phyloP scores from a whole-genome alignment of 2,113 vertebrate species.

The Chamaea fasciata region DNA sequence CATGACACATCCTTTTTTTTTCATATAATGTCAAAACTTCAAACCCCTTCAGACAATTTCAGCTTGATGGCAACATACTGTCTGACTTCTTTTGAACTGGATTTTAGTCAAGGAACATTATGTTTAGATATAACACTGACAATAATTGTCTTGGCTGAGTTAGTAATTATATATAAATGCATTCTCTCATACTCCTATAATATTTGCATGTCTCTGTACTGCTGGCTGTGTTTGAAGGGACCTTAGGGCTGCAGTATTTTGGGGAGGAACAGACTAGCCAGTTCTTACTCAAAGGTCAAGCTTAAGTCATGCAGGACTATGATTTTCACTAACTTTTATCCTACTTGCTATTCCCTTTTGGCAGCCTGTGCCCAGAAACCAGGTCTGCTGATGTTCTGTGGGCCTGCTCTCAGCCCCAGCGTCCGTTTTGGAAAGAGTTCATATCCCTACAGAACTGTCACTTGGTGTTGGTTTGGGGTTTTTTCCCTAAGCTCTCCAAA shows the following conservation, averaged over 20 bases:
- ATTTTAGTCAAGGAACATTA: neutral
- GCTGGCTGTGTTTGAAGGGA: neutral
- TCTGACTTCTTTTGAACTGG: neutral
- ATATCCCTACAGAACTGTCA: neutral
- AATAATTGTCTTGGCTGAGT: neutral
- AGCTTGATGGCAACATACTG: neutral
- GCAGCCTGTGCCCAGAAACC: neutral
- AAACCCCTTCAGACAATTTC: rapidly evolving
- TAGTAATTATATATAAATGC: neutral
- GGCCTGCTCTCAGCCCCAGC: neutral
- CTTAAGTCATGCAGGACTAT: neutral
- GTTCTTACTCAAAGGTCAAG: neutral
- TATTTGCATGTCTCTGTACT: neutral
- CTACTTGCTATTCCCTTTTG: neutral
- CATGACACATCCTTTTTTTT: neutral
- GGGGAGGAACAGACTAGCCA: neutral
- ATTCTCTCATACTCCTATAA: neutral
- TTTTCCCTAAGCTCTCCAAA: neutral
- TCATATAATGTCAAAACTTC: neutral
- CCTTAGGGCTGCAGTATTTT: neutral
- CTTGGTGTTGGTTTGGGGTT: neutral
- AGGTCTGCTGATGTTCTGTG: neutral
- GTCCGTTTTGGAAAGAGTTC: neutral
- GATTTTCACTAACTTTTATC: neutral
- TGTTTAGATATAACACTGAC: neutral